These are phyloP conservation scores for Magallana ariakensis DNA, from an alignment of 1,140 invertebrate species.

Conservation along the genomic window DNA sequence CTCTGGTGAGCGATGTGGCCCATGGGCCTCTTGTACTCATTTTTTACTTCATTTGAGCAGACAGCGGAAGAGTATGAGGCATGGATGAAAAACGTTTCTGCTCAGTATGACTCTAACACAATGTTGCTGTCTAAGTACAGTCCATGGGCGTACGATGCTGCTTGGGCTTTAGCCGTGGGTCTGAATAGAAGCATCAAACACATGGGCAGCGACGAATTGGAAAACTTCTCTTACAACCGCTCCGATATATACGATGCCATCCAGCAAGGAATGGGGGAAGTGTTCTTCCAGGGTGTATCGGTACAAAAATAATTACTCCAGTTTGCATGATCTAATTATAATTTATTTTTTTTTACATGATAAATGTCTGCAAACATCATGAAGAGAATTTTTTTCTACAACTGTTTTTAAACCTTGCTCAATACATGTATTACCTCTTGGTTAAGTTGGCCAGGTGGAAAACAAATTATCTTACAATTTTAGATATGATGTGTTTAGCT, in stretches of 20 bases:
- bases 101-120: constrained; percentile 13
- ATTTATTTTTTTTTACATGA: no score
- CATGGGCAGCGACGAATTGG: constrained; percentile 40
- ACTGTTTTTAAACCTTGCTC: no score
- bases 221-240: constrained; percentile 60
- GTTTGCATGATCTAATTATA: no score
- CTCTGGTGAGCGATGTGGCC: no score
- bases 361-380: no score
- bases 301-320: constrained; percentile 17
- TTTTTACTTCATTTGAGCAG: not conserved
- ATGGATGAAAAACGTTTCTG: constrained; percentile 37
- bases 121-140: constrained; percentile 36
- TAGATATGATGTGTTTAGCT: no score
- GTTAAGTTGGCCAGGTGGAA: no score
- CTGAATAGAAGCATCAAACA: constrained; percentile 57
- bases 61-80: constrained; percentile 41
- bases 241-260: constrained; percentile 45
- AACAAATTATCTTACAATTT: no score
- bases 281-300: constrained; percentile 59
- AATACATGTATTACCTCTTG: no score
- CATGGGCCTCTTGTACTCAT: no score
- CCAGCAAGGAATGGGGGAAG: constrained; percentile 53
- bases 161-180: constrained; percentile 60
- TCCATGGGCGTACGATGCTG: constrained; percentile 61
- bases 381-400: no score